Base-by-base conservation (phyloP, 2,797 vertebrate genomes). In the Euthynnus affinis region DNA sequence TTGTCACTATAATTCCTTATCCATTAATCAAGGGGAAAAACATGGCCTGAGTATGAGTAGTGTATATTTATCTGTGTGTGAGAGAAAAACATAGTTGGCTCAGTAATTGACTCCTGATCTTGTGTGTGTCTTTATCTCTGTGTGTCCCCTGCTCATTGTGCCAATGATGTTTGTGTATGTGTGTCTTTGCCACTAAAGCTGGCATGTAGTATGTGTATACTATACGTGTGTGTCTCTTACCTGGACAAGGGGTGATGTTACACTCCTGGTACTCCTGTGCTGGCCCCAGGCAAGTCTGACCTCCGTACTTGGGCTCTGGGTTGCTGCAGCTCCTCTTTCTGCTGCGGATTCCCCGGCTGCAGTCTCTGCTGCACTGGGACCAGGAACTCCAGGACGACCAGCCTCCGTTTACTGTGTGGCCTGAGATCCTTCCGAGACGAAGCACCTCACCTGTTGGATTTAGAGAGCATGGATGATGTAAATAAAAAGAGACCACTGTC, bases 311-410 rank as follows among this genome's bases (percentile, higher is more conserved):
- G 74, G 98, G 97, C 88, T 99, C 98, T 0, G 98, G 98, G 76
- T 95, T 99, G 82, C 94, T 98, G 92, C 98, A 99, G 42, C 96
- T 95, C 2, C 98, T 96, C 90, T 98, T 99, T 37, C 97, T 95
- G 76, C 95, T 98, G 60, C 98, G 96, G 77, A 99, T 96, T 0
- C 98, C 98, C 27, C 97, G 89, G 67, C 96, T 98, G 85, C 98
- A 99, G 91, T 99, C 98, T 7, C 97, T 95, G 76, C 97, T 99
- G 90, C 98, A 99, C 90, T 99, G 98, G 0, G 97, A 97, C 98
- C 98, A 99, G 0, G 97, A 94, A 0, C 95, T 95, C 98, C 98
- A 99, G 22, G 96, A 88, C 0, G 98, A 96, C 98, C 98, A 99
- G 29, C 96, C 98, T 0, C 98, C 98, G 0, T 98, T 98, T 64